Evolutionary conservation across 2,113 vertebrate species (phyloP).

Genomic region (Chroicocephalus ridibundus): DNA sequence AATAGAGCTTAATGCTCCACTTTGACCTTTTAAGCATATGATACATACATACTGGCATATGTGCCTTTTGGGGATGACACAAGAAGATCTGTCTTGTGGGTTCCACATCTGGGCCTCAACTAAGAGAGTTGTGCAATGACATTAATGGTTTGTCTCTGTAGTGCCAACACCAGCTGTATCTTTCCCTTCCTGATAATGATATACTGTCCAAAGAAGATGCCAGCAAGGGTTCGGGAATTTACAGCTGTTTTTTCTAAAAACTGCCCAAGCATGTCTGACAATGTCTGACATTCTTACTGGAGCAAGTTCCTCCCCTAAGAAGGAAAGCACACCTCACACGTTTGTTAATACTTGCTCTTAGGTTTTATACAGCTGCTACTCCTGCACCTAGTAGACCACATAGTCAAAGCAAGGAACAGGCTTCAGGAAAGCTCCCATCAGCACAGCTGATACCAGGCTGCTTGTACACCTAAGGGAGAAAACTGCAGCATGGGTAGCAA

Average conservation of each 20-base stretch:
- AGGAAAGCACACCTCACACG: background rate
- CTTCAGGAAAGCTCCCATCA: background rate
- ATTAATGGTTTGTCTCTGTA: background rate
- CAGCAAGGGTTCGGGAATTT: background rate
- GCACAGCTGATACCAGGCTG: background rate
- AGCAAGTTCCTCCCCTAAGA: background rate
- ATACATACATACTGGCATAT: too few species aligned
- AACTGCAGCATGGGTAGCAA: background rate
- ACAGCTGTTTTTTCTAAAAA: background rate
- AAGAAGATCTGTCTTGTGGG: background rate
- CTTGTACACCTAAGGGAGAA: background rate
- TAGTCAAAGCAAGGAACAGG: background rate
- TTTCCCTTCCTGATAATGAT: background rate
- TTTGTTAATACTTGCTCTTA: background rate
- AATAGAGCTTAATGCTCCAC: background rate
- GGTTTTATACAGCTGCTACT: background rate
- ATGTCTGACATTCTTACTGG: background rate
- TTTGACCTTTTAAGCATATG: background rate
- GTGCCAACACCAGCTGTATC: background rate
- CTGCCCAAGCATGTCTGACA: background rate
- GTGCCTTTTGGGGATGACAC: background rate
- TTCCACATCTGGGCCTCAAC: background rate
- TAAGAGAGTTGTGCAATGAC: background rate
- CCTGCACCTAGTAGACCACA: background rate
- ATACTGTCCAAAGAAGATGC: background rate